These are phyloP conservation scores for Lasiurus cinereus DNA, from an alignment of 2,113 vertebrate species.

Conservation along the genomic window DNA sequence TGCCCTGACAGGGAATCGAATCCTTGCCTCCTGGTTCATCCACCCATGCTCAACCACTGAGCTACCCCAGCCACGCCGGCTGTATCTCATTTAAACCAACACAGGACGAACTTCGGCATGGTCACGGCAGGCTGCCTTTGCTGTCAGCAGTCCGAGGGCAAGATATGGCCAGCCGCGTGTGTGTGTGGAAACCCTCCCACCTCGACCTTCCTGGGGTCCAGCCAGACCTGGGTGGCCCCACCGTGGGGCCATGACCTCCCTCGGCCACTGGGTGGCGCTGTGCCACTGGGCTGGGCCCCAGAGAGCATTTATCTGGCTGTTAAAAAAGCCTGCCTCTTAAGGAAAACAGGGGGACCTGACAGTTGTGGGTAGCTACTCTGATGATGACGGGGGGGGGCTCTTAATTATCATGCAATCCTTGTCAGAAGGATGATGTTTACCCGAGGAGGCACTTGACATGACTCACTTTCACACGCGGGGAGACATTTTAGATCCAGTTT, in stretches of 20 bases:
- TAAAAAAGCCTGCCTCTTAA: conserved; percentile 85
- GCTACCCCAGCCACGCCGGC: no score
- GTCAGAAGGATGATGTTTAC: conserved; percentile 81
- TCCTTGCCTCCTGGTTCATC: no score
- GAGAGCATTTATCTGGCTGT: conserved; percentile 87
- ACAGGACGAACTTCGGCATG: no score
- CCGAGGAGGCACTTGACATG: conserved; percentile 79
- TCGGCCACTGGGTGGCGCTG: conserved; percentile 90
- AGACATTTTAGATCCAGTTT: conserved; percentile 84
- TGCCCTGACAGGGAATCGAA: no score
- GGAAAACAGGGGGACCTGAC: conserved; percentile 78
- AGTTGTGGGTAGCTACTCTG: conserved; percentile 73
- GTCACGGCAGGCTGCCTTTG: neutral
- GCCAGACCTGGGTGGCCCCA: neutral
- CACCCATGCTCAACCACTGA: no score
- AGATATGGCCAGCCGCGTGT: neutral
- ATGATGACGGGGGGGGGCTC: neutral
- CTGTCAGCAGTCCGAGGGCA: neutral
- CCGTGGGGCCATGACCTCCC: conserved; percentile 63
- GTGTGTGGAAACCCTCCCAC: neutral
- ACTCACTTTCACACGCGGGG: conserved; percentile 75
- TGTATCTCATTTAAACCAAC: conserved; percentile 55
- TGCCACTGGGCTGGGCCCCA: conserved; percentile 87
- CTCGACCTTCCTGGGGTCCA: neutral
- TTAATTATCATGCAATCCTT: conserved; percentile 80